A percentile compares a stretch with the other conserved stretches of the same genome.
These are phyloP conservation scores for Steinernema carpocapsae DNA, from an alignment of 2,888 invertebrate species.

Conservation along the genomic window DNA sequence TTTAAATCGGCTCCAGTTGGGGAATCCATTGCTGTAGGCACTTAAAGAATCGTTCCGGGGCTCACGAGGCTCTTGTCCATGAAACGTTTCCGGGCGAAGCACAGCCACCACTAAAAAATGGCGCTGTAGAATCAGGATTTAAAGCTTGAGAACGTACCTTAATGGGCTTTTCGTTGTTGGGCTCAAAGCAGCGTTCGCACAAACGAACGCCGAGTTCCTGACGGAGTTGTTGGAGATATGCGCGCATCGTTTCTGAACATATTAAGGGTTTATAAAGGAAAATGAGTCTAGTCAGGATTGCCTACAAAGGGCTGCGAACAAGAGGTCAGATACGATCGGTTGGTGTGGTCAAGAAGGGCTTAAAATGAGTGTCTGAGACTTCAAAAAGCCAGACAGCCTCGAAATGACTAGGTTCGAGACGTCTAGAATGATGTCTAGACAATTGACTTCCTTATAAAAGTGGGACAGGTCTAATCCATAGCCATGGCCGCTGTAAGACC, in stretches of 20 bases:
- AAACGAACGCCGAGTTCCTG: conserved; percentile 92
- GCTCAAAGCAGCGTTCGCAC: conserved; percentile 83
- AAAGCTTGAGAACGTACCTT: background rate
- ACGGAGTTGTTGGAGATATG: conserved; percentile 89
- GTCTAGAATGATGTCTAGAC: too few relatives aligned
- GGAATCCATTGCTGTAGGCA: background rate
- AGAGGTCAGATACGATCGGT: too few relatives aligned
- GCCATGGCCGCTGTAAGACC: too few relatives aligned
- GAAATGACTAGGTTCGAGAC: too few relatives aligned
- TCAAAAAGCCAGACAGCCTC: too few relatives aligned
- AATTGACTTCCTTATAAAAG: too few relatives aligned
- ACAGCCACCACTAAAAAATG: conserved; percentile 95
- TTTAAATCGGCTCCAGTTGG: background rate
- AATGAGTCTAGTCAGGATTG: background rate
- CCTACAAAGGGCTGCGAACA: too few relatives aligned
- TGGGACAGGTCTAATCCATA: too few relatives aligned
- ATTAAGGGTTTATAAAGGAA: background rate
- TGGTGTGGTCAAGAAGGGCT: too few relatives aligned
- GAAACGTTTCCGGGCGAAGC: conserved; percentile 98
- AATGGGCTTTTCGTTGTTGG: background rate
- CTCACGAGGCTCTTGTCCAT: conserved; percentile 89
- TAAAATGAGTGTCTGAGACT: too few relatives aligned
- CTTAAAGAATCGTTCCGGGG: conserved; percentile 15
- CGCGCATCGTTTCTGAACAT: conserved; percentile 81
- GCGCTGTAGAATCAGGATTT: conserved; percentile 7